Base-by-base conservation (phyloP, 2,888 invertebrate species). In the Apotomis turbidana region DNA sequence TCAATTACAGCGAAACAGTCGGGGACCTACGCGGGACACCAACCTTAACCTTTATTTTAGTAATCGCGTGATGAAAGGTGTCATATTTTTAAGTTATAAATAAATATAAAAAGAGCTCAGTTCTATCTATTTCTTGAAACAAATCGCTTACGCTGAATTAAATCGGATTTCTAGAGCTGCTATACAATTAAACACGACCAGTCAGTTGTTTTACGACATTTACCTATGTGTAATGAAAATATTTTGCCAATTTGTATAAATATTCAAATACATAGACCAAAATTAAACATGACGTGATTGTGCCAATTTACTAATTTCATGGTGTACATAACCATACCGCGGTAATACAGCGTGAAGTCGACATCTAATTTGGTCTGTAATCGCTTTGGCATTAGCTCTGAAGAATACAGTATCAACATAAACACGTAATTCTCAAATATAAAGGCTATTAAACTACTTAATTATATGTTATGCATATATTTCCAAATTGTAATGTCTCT, bases 271-370 rank as follows among this genome's bases (percentile, higher is more conserved):
- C 41, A 5, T 41, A 41, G 27, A 15, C 55, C 55, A 36, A 66
- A 66, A 46, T 66, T 46, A 57, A 57, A 57, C 55, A 66, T 66
- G 66, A 66, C 66, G 55, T 57, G 66, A 57, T 66, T 66, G 55
- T 46, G 3, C 46, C 64, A 46, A 54, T 64, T 64, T 55, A 55
- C 55, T 55, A 66, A 66, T 66, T 66, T 66, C 64, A 66, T 46
- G 64, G 64, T 55, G 55, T 57, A 66, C 44, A 66, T 46, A 27
- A 55, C 54, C 55, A 55, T 46, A 55, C 54, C 12, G 44, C 27
- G 8, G 64, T 66, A 66, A 66, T 66, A 55, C 55, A 44, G 41
- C 63, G 63, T 52, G 64, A 64, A 64, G 54, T 64, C 44, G 44
- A 52, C 44, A 44, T 64, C 52, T 64, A 64, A 64, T 55, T 27